Percentiles rank a stretch among this genome's conserved stretches.
Evolutionary conservation across 1,140 invertebrate genomes (phyloP).

Genomic region (Lanistes nyassanus): DNA sequence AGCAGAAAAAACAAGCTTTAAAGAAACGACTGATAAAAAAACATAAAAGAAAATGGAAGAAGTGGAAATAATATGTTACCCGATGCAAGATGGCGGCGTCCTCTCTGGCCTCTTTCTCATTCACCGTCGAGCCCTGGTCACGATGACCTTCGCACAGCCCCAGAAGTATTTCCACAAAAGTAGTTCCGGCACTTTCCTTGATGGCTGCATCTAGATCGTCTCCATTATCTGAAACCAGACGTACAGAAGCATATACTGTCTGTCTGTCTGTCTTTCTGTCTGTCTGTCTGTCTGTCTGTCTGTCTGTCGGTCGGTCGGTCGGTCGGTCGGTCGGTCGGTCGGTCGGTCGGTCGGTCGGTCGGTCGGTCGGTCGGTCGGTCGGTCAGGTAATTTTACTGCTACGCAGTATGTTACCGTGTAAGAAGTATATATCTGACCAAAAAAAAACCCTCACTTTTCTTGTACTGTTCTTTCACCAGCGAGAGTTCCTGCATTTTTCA

Average conservation of each 20-base stretch:
- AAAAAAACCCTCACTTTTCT: slow-evolving; percentile 74
- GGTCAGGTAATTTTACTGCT: too few relatives aligned
- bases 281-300: not conserved
- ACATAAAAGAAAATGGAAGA: too few relatives aligned
- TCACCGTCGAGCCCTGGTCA: slow-evolving; percentile 35
- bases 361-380: too few relatives aligned
- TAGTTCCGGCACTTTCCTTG: slow-evolving; percentile 88
- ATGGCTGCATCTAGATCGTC: slow-evolving; percentile 86
- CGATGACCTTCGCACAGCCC: slow-evolving; percentile 32
- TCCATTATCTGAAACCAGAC: slow-evolving; percentile 76
- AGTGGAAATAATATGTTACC: slow-evolving; percentile 23
- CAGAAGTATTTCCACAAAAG: slow-evolving; percentile 84
- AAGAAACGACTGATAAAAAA: too few relatives aligned
- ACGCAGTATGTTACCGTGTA: too few relatives aligned
- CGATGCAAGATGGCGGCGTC: slow-evolving; percentile 44
- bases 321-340: not conserved
- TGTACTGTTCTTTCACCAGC: slow-evolving; percentile 81
- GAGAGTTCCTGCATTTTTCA: slow-evolving; percentile 73
- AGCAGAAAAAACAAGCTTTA: too few relatives aligned
- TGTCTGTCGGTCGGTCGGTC: not conserved
- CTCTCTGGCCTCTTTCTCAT: slow-evolving; percentile 39
- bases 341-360: not conserved
- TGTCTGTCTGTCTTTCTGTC: not conserved
- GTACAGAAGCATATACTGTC: not conserved
- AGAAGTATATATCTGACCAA: too few relatives aligned